phyloP scores from a whole-genome alignment of 2,113 vertebrate species.

The Bubo scandiacus region DNA sequence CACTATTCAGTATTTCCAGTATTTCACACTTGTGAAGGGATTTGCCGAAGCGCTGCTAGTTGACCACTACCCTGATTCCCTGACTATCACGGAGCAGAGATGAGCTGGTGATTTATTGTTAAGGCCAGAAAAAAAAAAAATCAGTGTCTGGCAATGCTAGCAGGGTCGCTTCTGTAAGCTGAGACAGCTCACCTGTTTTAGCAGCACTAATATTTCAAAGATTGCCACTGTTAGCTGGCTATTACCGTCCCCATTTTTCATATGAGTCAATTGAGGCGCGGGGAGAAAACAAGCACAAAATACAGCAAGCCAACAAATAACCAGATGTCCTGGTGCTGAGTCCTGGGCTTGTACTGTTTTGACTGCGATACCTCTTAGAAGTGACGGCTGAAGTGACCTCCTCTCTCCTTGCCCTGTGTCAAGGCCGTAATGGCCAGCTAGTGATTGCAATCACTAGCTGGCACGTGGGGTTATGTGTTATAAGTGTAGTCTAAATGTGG shows the following conservation, averaged over 20 bases:
- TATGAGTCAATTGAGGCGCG: not conserved
- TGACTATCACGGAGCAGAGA: not conserved
- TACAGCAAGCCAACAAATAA: not conserved
- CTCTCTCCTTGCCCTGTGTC: not conserved
- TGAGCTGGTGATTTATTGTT: slow-evolving; percentile 15
- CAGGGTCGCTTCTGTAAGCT: not conserved
- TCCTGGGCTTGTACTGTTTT: not conserved
- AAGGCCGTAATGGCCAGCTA: not conserved
- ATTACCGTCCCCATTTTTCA: slow-evolving; percentile 19
- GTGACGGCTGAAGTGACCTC: not conserved
- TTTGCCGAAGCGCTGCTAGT: not conserved
- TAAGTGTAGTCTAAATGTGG: not conserved
- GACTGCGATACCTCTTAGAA: not conserved
- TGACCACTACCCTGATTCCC: fast-evolving
- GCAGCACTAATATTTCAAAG: slow-evolving; percentile 16
- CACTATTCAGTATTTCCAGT: not conserved
- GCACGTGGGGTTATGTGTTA: not conserved
- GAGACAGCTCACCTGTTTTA: slow-evolving; percentile 27
- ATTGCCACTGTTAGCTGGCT: not conserved
- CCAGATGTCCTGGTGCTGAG: not conserved
- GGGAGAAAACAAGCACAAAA: not conserved
- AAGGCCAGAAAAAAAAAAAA: not conserved
- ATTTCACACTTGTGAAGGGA: not conserved
- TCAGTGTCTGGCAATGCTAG: not conserved
- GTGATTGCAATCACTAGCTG: slow-evolving; percentile 15